phyloP scores from a whole-genome alignment of 2,888 invertebrate genomes.

The Cecidostiba fungosa region DNA sequence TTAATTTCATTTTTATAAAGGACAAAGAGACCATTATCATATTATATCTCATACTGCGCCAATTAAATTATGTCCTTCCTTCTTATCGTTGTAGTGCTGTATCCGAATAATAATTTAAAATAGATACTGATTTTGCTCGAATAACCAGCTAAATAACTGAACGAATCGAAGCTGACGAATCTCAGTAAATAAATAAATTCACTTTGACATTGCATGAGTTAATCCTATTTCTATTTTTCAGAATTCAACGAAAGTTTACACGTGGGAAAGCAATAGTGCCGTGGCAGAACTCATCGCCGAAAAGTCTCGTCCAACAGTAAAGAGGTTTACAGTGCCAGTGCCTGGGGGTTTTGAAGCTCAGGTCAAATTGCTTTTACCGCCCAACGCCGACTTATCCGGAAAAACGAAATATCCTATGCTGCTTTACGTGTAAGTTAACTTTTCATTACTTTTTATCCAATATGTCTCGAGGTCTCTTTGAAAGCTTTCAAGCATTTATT shows the following conservation, averaged over 20 bases:
- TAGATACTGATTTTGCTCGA: background rate
- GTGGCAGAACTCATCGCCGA: slow-evolving; percentile 81
- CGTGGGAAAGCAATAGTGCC: slow-evolving; percentile 87
- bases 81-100: background rate
- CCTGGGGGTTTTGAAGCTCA: slow-evolving; percentile 87
- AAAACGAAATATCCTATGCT: slow-evolving; percentile 90
- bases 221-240: slow-evolving; percentile 64
- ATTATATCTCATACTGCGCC: too few species aligned
- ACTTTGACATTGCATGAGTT: background rate
- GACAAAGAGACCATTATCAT: too few species aligned
- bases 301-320: slow-evolving; percentile 83
- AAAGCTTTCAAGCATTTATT: background rate
- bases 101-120: background rate
- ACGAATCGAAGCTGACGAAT: background rate
- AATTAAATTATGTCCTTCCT: too few species aligned
- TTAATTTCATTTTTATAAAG: too few species aligned
- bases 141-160: background rate
- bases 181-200: background rate
- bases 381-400: slow-evolving; percentile 85
- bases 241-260: slow-evolving; percentile 76
- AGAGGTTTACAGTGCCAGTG: slow-evolving; percentile 84
- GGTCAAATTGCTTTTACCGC: slow-evolving; percentile 88
- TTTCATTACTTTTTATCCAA: background rate
- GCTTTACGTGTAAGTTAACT: slow-evolving; percentile 89
- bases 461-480: background rate